Base-by-base conservation (phyloP, 2,113 vertebrate genomes). In the Lagopus leucura region DNA sequence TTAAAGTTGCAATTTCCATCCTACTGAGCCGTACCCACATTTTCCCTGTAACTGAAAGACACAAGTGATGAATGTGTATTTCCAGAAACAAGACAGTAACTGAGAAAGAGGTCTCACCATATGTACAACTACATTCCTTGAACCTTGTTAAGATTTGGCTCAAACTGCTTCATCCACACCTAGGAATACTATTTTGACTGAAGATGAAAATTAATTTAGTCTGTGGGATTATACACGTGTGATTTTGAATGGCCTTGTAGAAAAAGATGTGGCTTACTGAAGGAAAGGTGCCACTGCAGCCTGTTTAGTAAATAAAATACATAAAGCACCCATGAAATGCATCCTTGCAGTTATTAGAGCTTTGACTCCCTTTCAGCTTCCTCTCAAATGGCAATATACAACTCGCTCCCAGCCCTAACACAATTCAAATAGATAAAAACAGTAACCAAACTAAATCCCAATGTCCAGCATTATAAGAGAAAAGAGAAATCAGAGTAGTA, bases 361-460 rank as follows among this genome's bases (percentile, higher is more conserved):
- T 89, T 42, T 52, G 48, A 79, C 10, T 40, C 28, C 32, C 50
- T 45, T 61, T 78, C 45, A 78, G 10, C 57, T 83, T 57, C 87
- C 25, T 4, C 66, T 86, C 71, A 91, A 79, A 27, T 48, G 25
- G 13, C 74, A 78, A 34, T 86, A 89, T n/a, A 48, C 20, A 36
- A 8, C 27, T 2, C 27, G 74, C 10, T 57, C 5, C 25, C n/a
- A 76, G 71, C 4, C 25, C 25, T 30, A 76, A 71, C 9, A 58
- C 57, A 90, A 89, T 4, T 86, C 25, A 93, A 92, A 74, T 14
- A 67, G 36, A 86, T 74, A 86, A 34, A 85, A 84, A 57, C 42
- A 47, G 8, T 79, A 88, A 60, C 27, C 47, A 90, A 88, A 95
- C 86, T 63, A 92, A 95, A 40, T 78, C 91, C n/a, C n/a, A 60